Evolutionary conservation across 1,140 invertebrate species (phyloP).

Genomic region (Steinernema feltiae): DNA sequence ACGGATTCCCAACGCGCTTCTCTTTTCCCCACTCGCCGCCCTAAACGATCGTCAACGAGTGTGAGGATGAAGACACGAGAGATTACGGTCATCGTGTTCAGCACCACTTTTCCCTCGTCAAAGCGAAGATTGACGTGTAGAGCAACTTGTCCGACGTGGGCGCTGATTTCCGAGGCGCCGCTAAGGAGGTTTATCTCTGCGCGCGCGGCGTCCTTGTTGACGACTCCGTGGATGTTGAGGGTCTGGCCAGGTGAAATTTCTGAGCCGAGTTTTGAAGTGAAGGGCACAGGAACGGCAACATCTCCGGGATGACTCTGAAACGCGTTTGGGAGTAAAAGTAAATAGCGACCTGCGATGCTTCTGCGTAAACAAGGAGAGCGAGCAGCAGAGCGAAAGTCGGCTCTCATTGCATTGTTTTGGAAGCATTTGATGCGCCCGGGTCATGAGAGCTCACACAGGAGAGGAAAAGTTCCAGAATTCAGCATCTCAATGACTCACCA

Average conservation of each 20-base stretch:
- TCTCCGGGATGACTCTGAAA: constrained; percentile 5
- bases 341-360: no score
- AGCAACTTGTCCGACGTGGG: constrained; percentile 16
- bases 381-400: no score
- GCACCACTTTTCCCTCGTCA: constrained; percentile 34
- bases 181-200: constrained; percentile 35
- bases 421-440: no score
- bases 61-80: not conserved
- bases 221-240: constrained; percentile 13
- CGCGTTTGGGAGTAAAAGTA: not conserved
- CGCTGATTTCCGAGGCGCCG: constrained; percentile 26
- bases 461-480: not conserved
- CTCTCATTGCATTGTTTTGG: no score
- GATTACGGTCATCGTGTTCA: constrained; percentile 25
- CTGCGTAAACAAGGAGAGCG: not conserved
- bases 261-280: not conserved
- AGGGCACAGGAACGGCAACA: constrained; percentile 18
- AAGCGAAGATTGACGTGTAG: constrained; percentile 34
- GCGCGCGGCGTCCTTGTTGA: constrained; percentile 10
- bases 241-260: constrained; percentile 8
- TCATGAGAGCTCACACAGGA: not conserved
- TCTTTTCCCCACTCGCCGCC: constrained; percentile 34
- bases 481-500: not conserved
- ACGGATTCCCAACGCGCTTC: constrained; percentile 30
- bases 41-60: constrained; percentile 19